phyloP scores from a whole-genome alignment of 2,797 vertebrate genomes.

The Tinamus major region DNA sequence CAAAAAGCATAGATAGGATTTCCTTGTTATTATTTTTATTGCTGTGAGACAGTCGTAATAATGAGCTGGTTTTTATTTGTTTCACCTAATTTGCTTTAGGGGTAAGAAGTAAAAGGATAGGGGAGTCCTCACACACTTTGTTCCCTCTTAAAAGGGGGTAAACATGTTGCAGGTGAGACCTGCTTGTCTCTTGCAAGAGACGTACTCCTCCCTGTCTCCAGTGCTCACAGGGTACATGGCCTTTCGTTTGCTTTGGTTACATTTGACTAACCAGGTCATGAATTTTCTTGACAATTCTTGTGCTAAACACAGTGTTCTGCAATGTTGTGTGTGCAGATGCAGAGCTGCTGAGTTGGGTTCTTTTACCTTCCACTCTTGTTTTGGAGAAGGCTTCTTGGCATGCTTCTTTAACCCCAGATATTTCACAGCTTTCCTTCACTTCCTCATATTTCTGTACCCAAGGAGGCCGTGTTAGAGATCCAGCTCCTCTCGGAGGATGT shows the following conservation, averaged over 20 bases:
- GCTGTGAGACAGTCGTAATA: background rate
- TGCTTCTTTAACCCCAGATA: background rate
- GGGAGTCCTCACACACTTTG: background rate
- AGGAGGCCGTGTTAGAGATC: background rate
- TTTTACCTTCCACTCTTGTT: constrained; percentile 1
- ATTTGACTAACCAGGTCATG: background rate
- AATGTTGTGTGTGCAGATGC: background rate
- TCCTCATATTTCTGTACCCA: background rate
- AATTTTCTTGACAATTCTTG: constrained; percentile 16
- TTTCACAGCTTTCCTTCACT: background rate
- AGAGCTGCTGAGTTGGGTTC: background rate
- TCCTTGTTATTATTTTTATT: background rate
- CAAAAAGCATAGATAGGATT: background rate
- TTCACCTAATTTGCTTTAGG: background rate
- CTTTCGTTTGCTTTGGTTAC: background rate
- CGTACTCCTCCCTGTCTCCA: background rate
- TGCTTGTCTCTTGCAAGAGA: too few species aligned
- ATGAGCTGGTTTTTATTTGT: background rate
- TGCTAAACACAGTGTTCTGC: background rate
- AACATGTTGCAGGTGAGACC: background rate
- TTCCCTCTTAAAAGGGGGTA: background rate
- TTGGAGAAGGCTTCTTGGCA: background rate
- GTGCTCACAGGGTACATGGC: rapidly evolving
- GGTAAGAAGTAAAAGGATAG: background rate
- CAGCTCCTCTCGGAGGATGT: background rate